Evolutionary conservation across 2,113 vertebrate genomes (phyloP).

Genomic region (Laterallus jamaicensis): DNA sequence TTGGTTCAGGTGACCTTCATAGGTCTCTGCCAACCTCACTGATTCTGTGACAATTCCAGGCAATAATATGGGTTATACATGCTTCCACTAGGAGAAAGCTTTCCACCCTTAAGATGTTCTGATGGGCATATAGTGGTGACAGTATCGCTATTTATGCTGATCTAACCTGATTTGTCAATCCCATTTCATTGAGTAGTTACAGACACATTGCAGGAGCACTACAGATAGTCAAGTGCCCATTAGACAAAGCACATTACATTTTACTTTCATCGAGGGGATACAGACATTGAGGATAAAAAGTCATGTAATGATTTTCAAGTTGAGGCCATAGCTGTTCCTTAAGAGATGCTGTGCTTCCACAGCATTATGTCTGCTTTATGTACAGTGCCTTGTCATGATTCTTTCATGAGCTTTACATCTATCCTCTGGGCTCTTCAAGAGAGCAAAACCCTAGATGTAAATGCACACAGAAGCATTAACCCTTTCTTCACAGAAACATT

Average conservation of each 20-base stretch:
- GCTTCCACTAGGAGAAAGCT: background rate
- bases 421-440: background rate
- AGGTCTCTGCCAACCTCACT: background rate
- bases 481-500: background rate
- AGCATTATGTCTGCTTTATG: background rate
- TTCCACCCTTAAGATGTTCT: background rate
- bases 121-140: background rate
- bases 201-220: background rate
- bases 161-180: conserved; percentile 1
- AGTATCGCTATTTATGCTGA: background rate
- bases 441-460: background rate
- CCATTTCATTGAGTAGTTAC: background rate
- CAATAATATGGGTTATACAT: background rate
- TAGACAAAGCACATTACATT: conserved; percentile 7
- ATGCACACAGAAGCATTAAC: background rate
- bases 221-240: conserved; percentile 12
- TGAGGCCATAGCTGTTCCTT: background rate
- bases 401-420: conserved; percentile 30
- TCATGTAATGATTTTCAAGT: conserved; percentile 22
- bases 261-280: conserved; percentile 31
- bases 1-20: background rate
- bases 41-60: background rate
- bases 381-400: background rate
- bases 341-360: background rate
- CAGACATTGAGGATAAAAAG: background rate